A percentile compares a stretch with the other conserved stretches of the same genome.
Evolutionary conservation across 2,797 vertebrate genomes (phyloP).

Genomic region (Galaxias olidus): DNA sequence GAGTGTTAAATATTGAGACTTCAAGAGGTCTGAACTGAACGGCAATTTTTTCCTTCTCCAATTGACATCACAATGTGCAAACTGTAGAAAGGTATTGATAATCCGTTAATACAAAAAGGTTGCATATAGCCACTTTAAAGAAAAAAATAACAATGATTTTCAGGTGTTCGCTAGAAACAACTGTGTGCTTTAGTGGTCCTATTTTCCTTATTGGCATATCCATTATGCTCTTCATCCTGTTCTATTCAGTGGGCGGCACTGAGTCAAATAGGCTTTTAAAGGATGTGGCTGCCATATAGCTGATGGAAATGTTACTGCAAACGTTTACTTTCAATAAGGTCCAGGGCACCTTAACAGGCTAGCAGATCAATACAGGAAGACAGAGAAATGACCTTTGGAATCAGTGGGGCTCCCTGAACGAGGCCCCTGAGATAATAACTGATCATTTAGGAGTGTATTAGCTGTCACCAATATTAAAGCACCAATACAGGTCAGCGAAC

Average conservation of each 20-base stretch:
- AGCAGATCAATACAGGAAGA: conserved; percentile 69
- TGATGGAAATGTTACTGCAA: conserved; percentile 50
- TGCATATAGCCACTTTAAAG: too few relatives aligned
- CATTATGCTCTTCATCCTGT: conserved; percentile 55
- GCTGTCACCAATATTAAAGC: conserved; percentile 72
- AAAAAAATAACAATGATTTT: too few relatives aligned
- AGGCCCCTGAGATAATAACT: conserved; percentile 74
- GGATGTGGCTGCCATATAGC: conserved; percentile 29
- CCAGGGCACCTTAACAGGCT: conserved; percentile 58
- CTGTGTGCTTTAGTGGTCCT: conserved; percentile 34
- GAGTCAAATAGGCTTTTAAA: conserved; percentile 63
- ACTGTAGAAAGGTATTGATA: too few relatives aligned
- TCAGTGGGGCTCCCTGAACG: conserved; percentile 66
- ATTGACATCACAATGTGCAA: too few relatives aligned
- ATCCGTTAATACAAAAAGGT: too few relatives aligned
- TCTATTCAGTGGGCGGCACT: conserved; percentile 42
- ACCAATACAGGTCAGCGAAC: conserved; percentile 62
- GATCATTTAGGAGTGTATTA: conserved; percentile 75
- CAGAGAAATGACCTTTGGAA: conserved; percentile 76
- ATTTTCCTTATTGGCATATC: conserved; percentile 55
- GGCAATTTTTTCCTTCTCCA: too few relatives aligned
- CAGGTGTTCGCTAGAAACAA: neutral
- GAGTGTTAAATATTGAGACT: too few relatives aligned
- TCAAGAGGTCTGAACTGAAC: too few relatives aligned
- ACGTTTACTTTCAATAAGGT: conserved; percentile 65